A percentile compares a stretch with the other conserved stretches of the same genome.
Conservation (phyloP, 1,140 invertebrate genomes). For the Drosophila nigromelanica region DNA sequence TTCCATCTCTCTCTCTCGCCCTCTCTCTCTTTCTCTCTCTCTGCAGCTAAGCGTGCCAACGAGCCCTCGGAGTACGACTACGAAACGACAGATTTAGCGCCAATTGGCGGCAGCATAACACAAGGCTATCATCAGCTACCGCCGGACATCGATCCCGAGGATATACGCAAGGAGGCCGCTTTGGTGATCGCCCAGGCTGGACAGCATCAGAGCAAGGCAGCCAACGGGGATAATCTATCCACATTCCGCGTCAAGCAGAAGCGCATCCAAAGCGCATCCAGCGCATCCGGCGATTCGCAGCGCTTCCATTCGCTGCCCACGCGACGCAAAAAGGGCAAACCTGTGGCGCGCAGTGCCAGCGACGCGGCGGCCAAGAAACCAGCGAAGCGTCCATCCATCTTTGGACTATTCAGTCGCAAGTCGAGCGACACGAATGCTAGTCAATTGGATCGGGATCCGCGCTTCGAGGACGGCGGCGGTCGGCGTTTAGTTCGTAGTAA, state of each 20-base stretch:
- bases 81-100: constrained; percentile 66
- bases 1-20: neutral
- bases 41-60: constrained; percentile 71
- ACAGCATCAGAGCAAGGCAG: constrained; percentile 79
- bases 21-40: constrained; percentile 1
- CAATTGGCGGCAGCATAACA: constrained; percentile 28
- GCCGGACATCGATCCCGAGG: constrained; percentile 74
- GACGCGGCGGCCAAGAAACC: constrained; percentile 85
- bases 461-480: constrained; percentile 73
- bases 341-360: constrained; percentile 84
- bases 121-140: constrained; percentile 76
- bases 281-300: constrained; percentile 45
- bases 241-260: constrained; percentile 71
- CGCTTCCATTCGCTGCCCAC: constrained; percentile 79
- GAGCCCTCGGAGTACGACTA: constrained; percentile 66
- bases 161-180: constrained; percentile 81
- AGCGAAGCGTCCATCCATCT: constrained; percentile 85
- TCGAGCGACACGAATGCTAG: constrained; percentile 70
- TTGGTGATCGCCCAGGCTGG: constrained; percentile 80
- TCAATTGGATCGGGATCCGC: constrained; percentile 66
- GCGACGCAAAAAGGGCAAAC: constrained; percentile 77
- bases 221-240: constrained; percentile 78
- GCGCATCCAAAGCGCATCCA: constrained; percentile 51
- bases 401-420: constrained; percentile 86
- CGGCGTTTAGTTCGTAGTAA: constrained; percentile 85